Evolutionary conservation across 2,113 vertebrate species (phyloP), one percentile per base, ranked within the genome.

Genomic region (Camelus dromedarius): DNA sequence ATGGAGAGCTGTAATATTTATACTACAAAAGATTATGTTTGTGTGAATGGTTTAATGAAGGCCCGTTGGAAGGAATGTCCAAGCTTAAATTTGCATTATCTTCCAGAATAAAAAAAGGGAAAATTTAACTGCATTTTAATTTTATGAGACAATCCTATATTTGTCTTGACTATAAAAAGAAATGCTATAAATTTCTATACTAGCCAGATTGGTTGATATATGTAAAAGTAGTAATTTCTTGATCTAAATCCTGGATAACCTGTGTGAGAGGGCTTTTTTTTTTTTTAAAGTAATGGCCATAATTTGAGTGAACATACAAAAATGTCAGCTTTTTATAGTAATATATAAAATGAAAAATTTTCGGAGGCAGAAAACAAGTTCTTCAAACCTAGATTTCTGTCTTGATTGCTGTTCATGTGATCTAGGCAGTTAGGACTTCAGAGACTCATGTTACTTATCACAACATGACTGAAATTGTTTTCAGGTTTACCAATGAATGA

Each of bases 71-170:
- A 69, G 26, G 2, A 87, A 79, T 56, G 18, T 30, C 6, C 28
- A 67, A 18, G 30, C 26, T 93, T 75, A 83, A 50, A 82, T 42
- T 92, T 81, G 2, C 9, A 6, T 35, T 81, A 73, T 79, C 24
- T 82, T 19, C 75, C 52, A n/a, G 86, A 38, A 30, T 72, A 70
- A 79, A 14, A 52, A 28, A 14, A 52, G 24, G 6, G 42, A 38
- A 90, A 75, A 88, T 58, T 20, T 80, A 91, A 35, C 2, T 79
- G n/a, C 1, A 35, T 52, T 72, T 80, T 48, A 82, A 54, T 80
- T 97, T 92, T 83, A 64, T n/a, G 8, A 96, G 8, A 56, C 26
- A 86, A 42, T 24, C 16, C 2, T 80, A 60, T 13, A 88, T 95
- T 85, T 91, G 30, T 64, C 8, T 81, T 93, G 19, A 1, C 9